Percentiles rank a stretch among this genome's conserved stretches.
These are phyloP conservation scores for Gymnarchus niloticus DNA, from an alignment of 2,113 vertebrate genomes.

Conservation along the genomic window DNA sequence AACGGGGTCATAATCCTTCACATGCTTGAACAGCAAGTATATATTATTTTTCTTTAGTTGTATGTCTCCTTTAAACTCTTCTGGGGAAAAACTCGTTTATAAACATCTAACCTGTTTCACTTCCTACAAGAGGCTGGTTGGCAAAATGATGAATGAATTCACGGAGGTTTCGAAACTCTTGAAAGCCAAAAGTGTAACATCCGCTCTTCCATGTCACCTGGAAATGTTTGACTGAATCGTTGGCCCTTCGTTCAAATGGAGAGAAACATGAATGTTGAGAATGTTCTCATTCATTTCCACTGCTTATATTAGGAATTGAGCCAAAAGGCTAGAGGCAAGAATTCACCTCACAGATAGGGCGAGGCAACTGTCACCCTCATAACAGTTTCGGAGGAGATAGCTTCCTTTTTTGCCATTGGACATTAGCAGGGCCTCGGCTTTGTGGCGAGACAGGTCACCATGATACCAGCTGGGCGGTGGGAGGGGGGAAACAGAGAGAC, in stretches of 20 bases:
- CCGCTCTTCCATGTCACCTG: slow-evolving; percentile 69
- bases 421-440: slow-evolving; percentile 84
- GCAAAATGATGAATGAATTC: slow-evolving; percentile 88
- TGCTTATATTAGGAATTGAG: neutral
- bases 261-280: neutral
- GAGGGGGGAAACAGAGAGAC: neutral
- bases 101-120: slow-evolving; percentile 77
- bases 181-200: slow-evolving; percentile 84
- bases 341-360: slow-evolving; percentile 87
- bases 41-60: neutral
- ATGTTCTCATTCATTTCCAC: neutral
- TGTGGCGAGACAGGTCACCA: slow-evolving; percentile 75
- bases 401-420: slow-evolving; percentile 87
- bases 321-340: neutral
- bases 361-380: slow-evolving; percentile 65
- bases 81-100: neutral
- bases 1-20: neutral
- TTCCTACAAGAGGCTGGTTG: slow-evolving; percentile 91
- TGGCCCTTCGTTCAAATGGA: slow-evolving; percentile 70
- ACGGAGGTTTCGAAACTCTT: slow-evolving; percentile 74
- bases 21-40: neutral
- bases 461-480: slow-evolving; percentile 81
- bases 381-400: slow-evolving; percentile 86
- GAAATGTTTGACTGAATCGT: slow-evolving; percentile 94
- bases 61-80: neutral